Conservation (phyloP, 2,113 vertebrate genomes). For the Eupsittula cactorum region DNA sequence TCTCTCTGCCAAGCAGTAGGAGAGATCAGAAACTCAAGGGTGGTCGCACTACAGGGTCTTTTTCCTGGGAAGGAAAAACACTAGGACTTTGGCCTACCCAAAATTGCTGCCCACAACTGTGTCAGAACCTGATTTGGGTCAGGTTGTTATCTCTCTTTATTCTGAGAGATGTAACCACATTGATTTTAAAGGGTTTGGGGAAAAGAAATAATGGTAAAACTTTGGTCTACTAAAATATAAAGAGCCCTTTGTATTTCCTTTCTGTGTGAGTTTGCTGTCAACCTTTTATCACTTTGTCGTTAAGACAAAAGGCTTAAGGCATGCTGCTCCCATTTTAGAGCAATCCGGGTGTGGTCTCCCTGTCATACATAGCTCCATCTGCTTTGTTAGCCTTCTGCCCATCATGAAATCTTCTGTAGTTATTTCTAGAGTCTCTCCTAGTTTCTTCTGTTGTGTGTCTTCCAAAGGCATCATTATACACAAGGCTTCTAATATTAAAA, state of each 20-base stretch:
- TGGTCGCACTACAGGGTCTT: background rate
- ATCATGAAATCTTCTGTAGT: background rate
- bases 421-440: background rate
- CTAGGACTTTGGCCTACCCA: background rate
- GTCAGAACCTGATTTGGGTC: background rate
- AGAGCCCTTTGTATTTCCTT: background rate
- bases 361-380: rapidly evolving
- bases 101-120: background rate
- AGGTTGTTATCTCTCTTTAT: background rate
- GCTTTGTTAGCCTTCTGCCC: background rate
- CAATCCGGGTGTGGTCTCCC: background rate
- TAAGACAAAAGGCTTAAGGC: background rate
- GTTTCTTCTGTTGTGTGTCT: background rate
- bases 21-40: background rate
- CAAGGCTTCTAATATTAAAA: background rate
- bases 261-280: background rate
- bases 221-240: background rate
- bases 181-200: background rate
- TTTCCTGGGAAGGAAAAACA: background rate
- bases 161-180: background rate
- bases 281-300: background rate
- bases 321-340: background rate
- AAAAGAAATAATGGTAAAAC: background rate
- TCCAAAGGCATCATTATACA: background rate
- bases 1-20: background rate